These are phyloP conservation scores for Brachionus koreanus DNA, from an alignment of 1,140 invertebrate genomes.

Conservation along the genomic window DNA sequence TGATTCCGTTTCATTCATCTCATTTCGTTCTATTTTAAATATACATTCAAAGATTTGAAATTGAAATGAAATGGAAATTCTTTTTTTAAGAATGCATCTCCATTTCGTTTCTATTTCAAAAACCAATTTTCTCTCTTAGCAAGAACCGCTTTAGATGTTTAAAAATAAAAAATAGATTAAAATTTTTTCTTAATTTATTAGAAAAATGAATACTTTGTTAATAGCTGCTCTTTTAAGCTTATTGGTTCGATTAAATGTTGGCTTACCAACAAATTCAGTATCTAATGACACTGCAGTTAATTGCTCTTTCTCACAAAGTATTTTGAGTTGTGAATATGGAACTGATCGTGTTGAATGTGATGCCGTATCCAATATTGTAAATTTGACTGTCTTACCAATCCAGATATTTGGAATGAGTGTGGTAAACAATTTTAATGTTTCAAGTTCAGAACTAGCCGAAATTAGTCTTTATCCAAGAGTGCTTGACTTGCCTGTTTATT, in stretches of 20 bases:
- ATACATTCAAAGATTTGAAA: too few species aligned
- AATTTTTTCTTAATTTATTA: too few species aligned
- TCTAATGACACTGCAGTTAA: background rate
- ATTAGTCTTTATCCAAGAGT: background rate
- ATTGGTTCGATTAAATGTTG: background rate
- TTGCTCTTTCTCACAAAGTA: background rate
- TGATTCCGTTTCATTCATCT: too few species aligned
- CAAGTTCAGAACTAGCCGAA: background rate
- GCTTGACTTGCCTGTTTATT: background rate
- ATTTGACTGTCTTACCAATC: background rate
- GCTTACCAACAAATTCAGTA: background rate
- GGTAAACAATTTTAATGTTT: background rate
- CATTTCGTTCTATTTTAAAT: too few species aligned
- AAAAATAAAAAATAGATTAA: too few species aligned
- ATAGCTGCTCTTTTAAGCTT: background rate
- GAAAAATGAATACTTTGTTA: background rate
- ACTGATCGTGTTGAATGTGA: background rate
- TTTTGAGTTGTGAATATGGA: background rate
- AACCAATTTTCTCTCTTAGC: too few species aligned
- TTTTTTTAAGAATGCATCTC: too few species aligned
- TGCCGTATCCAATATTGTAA: background rate
- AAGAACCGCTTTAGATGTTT: too few species aligned
- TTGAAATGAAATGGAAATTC: too few species aligned
- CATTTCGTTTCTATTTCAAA: too few species aligned
- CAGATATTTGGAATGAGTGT: background rate